Evolutionary conservation across 1,140 invertebrate species (phyloP).

Genomic region (Drosophila orena): DNA sequence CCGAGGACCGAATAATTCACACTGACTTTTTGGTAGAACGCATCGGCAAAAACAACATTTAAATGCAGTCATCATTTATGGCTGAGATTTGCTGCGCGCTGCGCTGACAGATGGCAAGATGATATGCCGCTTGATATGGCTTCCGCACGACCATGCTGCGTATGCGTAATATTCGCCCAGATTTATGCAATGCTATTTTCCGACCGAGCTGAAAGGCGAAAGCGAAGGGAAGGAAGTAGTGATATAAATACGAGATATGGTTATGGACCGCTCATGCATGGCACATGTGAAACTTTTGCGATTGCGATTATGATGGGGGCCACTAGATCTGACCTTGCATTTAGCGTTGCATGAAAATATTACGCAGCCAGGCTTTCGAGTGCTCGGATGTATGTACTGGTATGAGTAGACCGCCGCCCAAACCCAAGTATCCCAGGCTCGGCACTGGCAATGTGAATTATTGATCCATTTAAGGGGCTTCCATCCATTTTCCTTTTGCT

Average conservation of each 20-base stretch:
- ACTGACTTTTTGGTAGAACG: slow-evolving; percentile 31
- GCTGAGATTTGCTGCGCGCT: slow-evolving; percentile 13
- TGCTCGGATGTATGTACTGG: slow-evolving; percentile 3
- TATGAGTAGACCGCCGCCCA: neutral
- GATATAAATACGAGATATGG: slow-evolving; percentile 50
- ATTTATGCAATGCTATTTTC: slow-evolving; percentile 68
- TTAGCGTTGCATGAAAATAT: slow-evolving; percentile 43
- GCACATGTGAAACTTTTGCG: slow-evolving; percentile 37
- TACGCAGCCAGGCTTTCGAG: slow-evolving; percentile 15
- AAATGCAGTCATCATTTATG: slow-evolving; percentile 61
- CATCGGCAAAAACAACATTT: slow-evolving; percentile 50
- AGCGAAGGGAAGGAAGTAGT: slow-evolving; percentile 20
- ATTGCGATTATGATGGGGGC: slow-evolving; percentile 29
- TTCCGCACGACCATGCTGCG: slow-evolving; percentile 29
- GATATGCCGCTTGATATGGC: slow-evolving; percentile 24
- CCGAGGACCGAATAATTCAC: slow-evolving; percentile 37
- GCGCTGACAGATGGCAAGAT: slow-evolving; percentile 40
- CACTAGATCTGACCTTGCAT: slow-evolving; percentile 46
- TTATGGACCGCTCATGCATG: slow-evolving; percentile 40
- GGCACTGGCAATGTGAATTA: slow-evolving; percentile 59
- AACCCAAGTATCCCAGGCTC: slow-evolving; percentile 49
- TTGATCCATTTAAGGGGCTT: slow-evolving; percentile 60
- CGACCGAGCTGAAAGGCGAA: neutral
- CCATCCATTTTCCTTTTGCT: neutral
- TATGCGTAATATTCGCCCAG: slow-evolving; percentile 67